phyloP scores from a whole-genome alignment of 2,797 vertebrate genomes.

The Gallinago nigripennis region DNA sequence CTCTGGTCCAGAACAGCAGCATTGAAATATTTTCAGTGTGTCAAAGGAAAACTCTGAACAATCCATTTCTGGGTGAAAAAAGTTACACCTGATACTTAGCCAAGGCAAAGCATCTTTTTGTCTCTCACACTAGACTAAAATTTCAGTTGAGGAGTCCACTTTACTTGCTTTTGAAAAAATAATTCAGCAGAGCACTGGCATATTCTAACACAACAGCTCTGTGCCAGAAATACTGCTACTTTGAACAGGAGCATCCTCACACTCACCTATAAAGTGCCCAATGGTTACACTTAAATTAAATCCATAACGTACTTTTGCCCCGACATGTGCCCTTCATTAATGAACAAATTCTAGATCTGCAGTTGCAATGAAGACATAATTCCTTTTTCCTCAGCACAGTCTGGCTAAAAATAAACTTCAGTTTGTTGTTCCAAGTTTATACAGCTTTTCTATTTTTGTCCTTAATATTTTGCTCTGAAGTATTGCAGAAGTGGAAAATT shows the following conservation, averaged over 20 bases:
- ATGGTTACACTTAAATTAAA: neutral
- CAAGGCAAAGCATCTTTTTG: neutral
- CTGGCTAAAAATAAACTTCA: constrained; percentile 31
- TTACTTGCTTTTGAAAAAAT: neutral
- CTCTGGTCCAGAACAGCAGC: neutral
- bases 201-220: neutral
- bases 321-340: neutral
- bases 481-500: constrained; percentile 25
- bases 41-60: neutral
- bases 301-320: neutral
- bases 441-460: constrained; percentile 49
- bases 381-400: neutral
- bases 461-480: constrained; percentile 32
- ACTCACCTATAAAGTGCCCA: neutral
- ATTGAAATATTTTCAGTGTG: neutral
- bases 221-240: neutral
- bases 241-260: neutral
- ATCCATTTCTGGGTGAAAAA: neutral
- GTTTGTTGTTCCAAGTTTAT: constrained; percentile 39
- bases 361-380: neutral
- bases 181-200: neutral
- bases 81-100: neutral
- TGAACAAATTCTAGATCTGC: neutral
- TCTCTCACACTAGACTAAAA: neutral
- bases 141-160: neutral